Evolutionary conservation across 2,113 vertebrate genomes (phyloP), one percentile per base, ranked within the genome.

Genomic region (Crotalus viridis): DNA sequence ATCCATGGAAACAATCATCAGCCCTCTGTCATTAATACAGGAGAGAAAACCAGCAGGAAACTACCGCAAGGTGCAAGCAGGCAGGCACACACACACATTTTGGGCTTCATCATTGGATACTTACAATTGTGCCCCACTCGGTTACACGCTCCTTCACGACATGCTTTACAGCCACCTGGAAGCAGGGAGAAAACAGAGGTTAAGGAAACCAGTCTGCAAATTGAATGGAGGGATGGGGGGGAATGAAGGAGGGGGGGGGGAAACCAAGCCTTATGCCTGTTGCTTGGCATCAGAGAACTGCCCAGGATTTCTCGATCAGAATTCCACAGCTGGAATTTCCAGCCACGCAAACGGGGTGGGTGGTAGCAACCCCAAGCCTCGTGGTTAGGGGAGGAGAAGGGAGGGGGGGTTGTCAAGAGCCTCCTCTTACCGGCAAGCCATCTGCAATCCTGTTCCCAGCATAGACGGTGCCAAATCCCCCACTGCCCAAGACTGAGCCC

Each of bases 381-480:
- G 55, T 90, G 89, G 89, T 28, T 5, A 28, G 69, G 69, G 87
- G 69, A 0, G 87, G 17, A 48, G 61, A 52, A 46, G 64, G 33
- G 10, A 9, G 52, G 48, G 33, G 33, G 59, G 28, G 56, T 12
- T 24, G 28, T 7, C 21, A 39, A 39, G 85, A 22, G 22, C 54
- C 51, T 89, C 46, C 24, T 96, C 98, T 99, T 97, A 99, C 99
- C 98, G 98, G 98, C 95, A 99, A 97, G 94, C 98, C 98, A 96
- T 99, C 99, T 24, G 98, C 98, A 94, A 99, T 95, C 94, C 99
- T 97, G 96, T 95, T 99, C 52, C 99, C 99, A 39, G 98, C 98
- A 96, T 99, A 99, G 61, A 99, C 99, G 0, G 99, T 99, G 51
- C 99, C 99, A 89, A 99, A 99, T 1, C 99, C 99, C 0, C 99